A percentile compares a stretch with the other conserved stretches of the same genome.
Evolutionary conservation across 2,797 vertebrate genomes (phyloP).

Genomic region (Melopsittacus undulatus): DNA sequence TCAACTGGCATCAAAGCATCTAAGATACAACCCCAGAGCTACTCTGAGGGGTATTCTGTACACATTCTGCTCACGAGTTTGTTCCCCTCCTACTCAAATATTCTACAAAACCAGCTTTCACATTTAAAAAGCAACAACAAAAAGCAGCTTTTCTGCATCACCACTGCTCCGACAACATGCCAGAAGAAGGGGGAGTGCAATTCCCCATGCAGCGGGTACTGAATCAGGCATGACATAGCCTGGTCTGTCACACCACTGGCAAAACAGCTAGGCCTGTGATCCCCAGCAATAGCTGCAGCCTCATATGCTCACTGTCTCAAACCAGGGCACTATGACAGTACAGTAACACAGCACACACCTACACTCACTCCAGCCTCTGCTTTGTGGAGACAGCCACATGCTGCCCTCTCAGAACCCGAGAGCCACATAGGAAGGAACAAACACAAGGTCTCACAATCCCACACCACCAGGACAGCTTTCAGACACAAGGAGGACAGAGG

Average conservation of each 20-base stretch:
- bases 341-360: not conserved
- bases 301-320: not conserved
- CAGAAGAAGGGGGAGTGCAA: not conserved
- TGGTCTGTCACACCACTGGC: not conserved
- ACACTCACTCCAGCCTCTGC: not conserved
- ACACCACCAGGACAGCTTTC: not conserved
- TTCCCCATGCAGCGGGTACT: not conserved
- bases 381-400: not conserved
- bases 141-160: not conserved
- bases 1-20: not conserved
- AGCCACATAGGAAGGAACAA: not conserved
- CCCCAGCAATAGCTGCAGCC: not conserved
- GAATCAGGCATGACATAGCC: not conserved
- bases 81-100: not conserved
- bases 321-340: not conserved
- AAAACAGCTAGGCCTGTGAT: not conserved
- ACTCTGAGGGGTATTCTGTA: not conserved
- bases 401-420: not conserved
- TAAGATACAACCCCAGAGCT: not conserved
- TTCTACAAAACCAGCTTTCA: not conserved
- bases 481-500: not conserved
- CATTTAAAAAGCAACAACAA: not conserved
- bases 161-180: accelerated
- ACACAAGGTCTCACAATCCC: not conserved
- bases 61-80: not conserved